phyloP scores from a whole-genome alignment of 2,888 invertebrate genomes.

The Escarpia spicata region DNA sequence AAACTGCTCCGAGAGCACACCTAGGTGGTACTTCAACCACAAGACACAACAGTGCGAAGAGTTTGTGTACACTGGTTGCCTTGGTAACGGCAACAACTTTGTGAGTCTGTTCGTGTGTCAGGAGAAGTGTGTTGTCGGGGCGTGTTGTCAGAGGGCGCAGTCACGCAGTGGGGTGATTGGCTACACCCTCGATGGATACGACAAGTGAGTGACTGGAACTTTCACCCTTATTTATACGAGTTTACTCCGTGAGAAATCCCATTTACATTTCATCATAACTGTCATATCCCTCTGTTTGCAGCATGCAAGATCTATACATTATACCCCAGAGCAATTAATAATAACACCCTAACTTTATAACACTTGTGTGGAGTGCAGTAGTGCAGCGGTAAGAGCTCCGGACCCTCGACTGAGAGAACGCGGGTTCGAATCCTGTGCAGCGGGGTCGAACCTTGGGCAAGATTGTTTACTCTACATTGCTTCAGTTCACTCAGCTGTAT shows the following conservation, averaged over 20 bases:
- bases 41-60: slow-evolving; percentile 48
- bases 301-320: neutral
- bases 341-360: too few species aligned
- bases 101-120: slow-evolving; percentile 47
- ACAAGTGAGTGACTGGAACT: slow-evolving; percentile 45
- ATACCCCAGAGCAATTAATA: neutral
- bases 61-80: slow-evolving; percentile 55
- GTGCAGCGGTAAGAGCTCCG: too few species aligned
- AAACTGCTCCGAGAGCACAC: slow-evolving; percentile 43
- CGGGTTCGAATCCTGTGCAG: too few species aligned
- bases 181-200: slow-evolving; percentile 53
- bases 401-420: too few species aligned
- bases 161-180: slow-evolving; percentile 46
- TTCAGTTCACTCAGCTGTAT: too few species aligned
- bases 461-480: too few species aligned
- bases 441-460: too few species aligned
- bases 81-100: slow-evolving; percentile 56
- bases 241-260: neutral
- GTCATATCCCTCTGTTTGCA: neutral
- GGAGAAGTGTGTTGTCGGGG: slow-evolving; percentile 50
- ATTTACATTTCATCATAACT: neutral
- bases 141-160: slow-evolving; percentile 53
- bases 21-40: slow-evolving; percentile 54
- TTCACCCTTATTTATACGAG: neutral
- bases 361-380: too few species aligned